Base-by-base conservation (phyloP, 2,888 invertebrate genomes). In the Meteorus cinctellus region DNA sequence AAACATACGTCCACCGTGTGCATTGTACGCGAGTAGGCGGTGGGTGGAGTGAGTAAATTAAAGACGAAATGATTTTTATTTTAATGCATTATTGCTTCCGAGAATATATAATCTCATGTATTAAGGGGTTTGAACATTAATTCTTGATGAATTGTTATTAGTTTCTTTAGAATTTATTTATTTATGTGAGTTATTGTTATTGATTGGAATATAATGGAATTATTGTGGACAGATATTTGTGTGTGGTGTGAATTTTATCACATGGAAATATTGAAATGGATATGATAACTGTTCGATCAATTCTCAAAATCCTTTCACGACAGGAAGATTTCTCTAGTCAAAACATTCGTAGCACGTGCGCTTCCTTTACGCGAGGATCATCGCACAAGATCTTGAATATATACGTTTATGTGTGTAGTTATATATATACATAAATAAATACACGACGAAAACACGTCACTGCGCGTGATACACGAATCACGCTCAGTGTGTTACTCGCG, bases 1-100 rank as follows among this genome's bases (percentile, higher is more conserved):
- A 82, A 84, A 82, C 82, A 81, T 79, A 81, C 81, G 81, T 84
- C 80, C 78, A 77, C 76, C 29, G 51, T 70, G 51, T 70, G 34
- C 36, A 75, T 63, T 19, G 34, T 75, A 75, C 60, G 27, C 74
- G 55, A 62, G 69, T 74, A 41, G 77, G 74, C 60, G 67, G 55
- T 74, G 66, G 72, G 60, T 69, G 74, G 51, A 66, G 67, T 67
- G 67, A 62, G 68, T 59, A 48, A 67, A 41, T 74, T 59, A 55
- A 60, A 34, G 75, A 41, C 68, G 51, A 60, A 62, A 63, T 66
- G 65, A 68, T 51, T 29, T 68, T 45, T 68, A 34, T 27, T 55
- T 70, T 2, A 1, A 19, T 59, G 19, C 36, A 10, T 70, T 70
- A 16, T 70, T 70, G 36, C 59, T 34, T 70, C 59, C 48, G 45